Base-by-base conservation (phyloP, 2,797 vertebrate genomes). In the Chrysocyon brachyurus region DNA sequence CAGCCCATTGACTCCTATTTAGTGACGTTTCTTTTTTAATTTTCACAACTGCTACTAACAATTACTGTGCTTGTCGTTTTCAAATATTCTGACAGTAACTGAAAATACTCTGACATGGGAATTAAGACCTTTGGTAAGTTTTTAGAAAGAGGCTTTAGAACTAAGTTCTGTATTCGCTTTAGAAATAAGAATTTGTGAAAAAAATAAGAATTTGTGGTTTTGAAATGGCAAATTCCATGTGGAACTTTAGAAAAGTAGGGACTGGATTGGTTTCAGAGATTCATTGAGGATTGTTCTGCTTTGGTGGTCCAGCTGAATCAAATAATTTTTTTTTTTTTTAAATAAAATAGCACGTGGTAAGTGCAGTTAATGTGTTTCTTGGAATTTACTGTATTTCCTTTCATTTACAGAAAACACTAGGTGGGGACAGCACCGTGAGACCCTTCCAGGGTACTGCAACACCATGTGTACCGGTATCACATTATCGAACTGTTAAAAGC, bases 401-500 rank as follows among this genome's bases (percentile, higher is more conserved):
- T 90, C 6, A 15, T 96, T 98, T 96, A 9, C 98, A 99, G 99
- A 99, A 98, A 94, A 79, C 61, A 0, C 88, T 97, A 0, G 75
- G 93, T 63, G 78, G 97, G 17, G 98, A 26, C 12, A 98, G 98
- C 52, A 72, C 98, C 15, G 97, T 95, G 87, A 98, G 98, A 86
- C 98, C 98, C 2, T 99, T 99, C 97, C 99, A 99, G 94, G 98
- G 83, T 90, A 98, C 98, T 94, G 64, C 98, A 78, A 63, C 98
- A 4, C 75, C 98, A 0, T 97, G 96, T 77, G 84, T 92, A 2
- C 94, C 98, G 1, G 97, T 96, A 3, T 95, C 98, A 87, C 98
- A 98, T 16, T 99, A 99, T 96, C 99, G 99, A 78, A 99, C 97
- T 98, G 93, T 98, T 28, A 97, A 98, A 36, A 98, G 97, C 10